Base-by-base conservation (phyloP, 2,888 invertebrate species). In the Polyploca ridens region DNA sequence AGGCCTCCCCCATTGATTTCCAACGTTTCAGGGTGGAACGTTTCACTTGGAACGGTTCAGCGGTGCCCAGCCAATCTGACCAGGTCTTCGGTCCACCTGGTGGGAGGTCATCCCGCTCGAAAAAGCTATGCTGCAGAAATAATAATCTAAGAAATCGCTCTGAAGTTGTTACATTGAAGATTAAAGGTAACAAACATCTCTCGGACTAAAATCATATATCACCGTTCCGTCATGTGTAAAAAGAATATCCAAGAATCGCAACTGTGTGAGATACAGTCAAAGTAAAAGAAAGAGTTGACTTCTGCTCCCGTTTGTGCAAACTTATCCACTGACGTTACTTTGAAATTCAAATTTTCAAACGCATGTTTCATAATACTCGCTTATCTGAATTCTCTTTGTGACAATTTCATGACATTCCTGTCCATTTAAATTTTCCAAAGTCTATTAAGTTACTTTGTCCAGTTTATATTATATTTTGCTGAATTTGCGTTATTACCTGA, bases 331-430 rank as follows among this genome's bases (percentile, higher is more conserved):
- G 76, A 75, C 70, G 65, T 67, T 64, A 66, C 77, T 77, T 79
- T 85, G 81, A 82, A 82, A 81, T 84, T 84, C 79, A 85, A 84
- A 84, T 84, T 70, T 73, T 67, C 68, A 69, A 76, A 81, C 78
- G 76, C 80, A 76, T 82, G 77, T 74, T 75, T 74, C 76, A 78
- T 79, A 78, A 76, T 70, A 68, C 58, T 54, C 62, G 69, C 76
- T 79, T 82, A 82, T 82, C 79, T 76, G 71, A 72, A 75, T 79
- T 82, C 78, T 68, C 77, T 81, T 83, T 79, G 71, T 66, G 71
- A 73, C 70, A 70, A 70, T 64, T 70, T 65, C 67, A 69, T 59
- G 62, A 63, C 66, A 41, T 16, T 49, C 64, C 69, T 65, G 68
- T 74, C 54, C 10, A 19, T 54, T 54, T 54, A 10, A 54, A 54